Evolutionary conservation across 2,888 invertebrate species (phyloP), one percentile per base, ranked within the genome.

Genomic region (Marasmarcha lunaedactyla): DNA sequence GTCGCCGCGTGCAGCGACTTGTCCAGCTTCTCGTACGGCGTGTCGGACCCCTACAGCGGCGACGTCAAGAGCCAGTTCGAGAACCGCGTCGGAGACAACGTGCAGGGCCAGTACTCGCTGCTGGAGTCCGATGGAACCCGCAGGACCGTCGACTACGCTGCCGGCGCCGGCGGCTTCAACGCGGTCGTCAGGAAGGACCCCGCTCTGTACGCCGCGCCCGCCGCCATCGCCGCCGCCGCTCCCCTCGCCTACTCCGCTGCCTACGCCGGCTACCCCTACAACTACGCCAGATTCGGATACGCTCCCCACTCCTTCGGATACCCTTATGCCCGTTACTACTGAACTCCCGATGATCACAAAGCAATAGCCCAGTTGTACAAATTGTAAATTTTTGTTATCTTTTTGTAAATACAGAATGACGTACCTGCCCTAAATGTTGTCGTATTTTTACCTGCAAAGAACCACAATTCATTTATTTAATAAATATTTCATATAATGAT

Each of bases 131-230:
- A 78, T 45, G 78, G 79, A 13, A 71, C 71, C 33, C 59, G 60
- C 38, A 63, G 81, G 33, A 73, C 64, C 2, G 81, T 79, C 0
- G 77, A 81, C 51, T 79, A 81, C 52, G 64, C 70, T 11, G 74
- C 78, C 36, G 78, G 74, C 38, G 60, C 69, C 5, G 49, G 66
- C 41, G 78, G 81, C 26, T 81, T 81, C 63, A 79, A 78, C 58
- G 81, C 81, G 30, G 54, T 73, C 7, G 81, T 81, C 2, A 60
- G 66, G 46, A 71, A 70, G 41, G 71, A 72, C 52, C 73, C 79
- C 6, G 63, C 58, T 14, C 44, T 59, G 38, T 47, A 61, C 41
- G 55, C 58, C 41, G 54, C 68, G 26, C 50, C 63, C 20, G 46
- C 52, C n/a, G 44, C 52, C 7, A 33, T 45, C 9, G 5, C 43